A percentile compares a stretch with the other conserved stretches of the same genome.
Conservation (phyloP, 64 coral and sea anemone species). For the Stichodactyla helianthus region DNA sequence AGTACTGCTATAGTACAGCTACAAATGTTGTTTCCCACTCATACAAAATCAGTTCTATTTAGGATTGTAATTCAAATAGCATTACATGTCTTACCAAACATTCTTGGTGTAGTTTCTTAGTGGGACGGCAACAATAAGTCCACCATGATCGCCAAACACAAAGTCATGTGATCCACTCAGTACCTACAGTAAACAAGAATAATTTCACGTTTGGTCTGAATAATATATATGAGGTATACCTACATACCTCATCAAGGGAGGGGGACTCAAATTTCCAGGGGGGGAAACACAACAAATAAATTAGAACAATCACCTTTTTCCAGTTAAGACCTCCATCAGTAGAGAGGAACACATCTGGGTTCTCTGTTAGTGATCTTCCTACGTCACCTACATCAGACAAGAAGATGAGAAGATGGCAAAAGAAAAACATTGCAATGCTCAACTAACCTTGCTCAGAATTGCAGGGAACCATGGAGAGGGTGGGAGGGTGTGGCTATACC, state of each 20-base stretch:
- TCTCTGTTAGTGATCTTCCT: not conserved
- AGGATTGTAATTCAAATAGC: too few relatives aligned
- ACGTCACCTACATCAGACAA: conserved; percentile 34
- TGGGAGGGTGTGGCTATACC: too few relatives aligned
- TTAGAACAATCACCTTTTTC: conserved; percentile 26
- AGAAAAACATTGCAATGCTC: not conserved
- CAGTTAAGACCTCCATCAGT: conserved; percentile 50
- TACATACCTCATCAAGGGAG: not conserved
- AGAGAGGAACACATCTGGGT: conserved; percentile 34
- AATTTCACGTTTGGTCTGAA: not conserved
- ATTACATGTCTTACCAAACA: conserved; percentile 38
- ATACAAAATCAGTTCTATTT: too few relatives aligned
- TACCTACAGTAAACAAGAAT: not conserved
- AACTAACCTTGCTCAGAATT: too few relatives aligned
- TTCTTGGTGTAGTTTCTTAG: not conserved
- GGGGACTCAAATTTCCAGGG: not conserved
- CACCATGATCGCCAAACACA: conserved; percentile 58
- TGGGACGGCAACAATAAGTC: conserved; percentile 48
- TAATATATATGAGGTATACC: too few relatives aligned
- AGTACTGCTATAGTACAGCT: too few relatives aligned
- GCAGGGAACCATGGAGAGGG: too few relatives aligned
- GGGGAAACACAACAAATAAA: not conserved
- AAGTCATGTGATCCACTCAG: conserved; percentile 32
- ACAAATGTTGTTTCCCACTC: too few relatives aligned
- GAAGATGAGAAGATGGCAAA: not conserved